Conservation (phyloP, 2,797 vertebrate species). For the Artibeus jamaicensis region DNA sequence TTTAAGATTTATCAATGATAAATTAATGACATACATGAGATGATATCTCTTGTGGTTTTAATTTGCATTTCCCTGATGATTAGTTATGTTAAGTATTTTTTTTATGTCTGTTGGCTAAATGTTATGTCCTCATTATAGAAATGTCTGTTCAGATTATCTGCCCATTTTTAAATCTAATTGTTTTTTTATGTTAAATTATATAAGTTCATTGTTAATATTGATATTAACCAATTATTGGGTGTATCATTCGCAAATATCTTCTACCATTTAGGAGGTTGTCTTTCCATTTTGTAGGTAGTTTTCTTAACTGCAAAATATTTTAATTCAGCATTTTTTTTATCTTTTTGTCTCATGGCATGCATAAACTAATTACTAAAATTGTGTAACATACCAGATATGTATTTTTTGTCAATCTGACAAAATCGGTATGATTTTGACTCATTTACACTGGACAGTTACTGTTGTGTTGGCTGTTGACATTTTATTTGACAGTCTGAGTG, state of each 20-base stretch:
- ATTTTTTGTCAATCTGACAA: too few relatives aligned
- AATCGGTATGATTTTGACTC: too few relatives aligned
- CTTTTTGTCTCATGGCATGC: neutral
- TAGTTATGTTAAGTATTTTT: neutral
- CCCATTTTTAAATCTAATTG: neutral
- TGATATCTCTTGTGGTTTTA: neutral
- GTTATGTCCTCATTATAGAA: neutral
- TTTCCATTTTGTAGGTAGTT: neutral
- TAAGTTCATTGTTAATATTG: neutral
- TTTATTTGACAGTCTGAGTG: too few relatives aligned
- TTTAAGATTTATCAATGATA: neutral
- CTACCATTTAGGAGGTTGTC: neutral
- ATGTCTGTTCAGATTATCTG: neutral
- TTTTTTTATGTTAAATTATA: neutral
- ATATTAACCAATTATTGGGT: neutral
- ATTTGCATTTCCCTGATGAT: neutral
- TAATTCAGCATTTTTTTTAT: neutral
- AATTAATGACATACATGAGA: neutral
- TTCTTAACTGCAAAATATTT: neutral
- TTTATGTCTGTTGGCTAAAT: neutral
- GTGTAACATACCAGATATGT: too few relatives aligned
- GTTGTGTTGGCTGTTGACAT: too few relatives aligned
- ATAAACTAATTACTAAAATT: too few relatives aligned
- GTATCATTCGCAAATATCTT: neutral
- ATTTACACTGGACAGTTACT: too few relatives aligned